These are phyloP conservation scores for Dreissena rostriformis DNA, from an alignment of 1,140 invertebrate species.

Conservation along the genomic window DNA sequence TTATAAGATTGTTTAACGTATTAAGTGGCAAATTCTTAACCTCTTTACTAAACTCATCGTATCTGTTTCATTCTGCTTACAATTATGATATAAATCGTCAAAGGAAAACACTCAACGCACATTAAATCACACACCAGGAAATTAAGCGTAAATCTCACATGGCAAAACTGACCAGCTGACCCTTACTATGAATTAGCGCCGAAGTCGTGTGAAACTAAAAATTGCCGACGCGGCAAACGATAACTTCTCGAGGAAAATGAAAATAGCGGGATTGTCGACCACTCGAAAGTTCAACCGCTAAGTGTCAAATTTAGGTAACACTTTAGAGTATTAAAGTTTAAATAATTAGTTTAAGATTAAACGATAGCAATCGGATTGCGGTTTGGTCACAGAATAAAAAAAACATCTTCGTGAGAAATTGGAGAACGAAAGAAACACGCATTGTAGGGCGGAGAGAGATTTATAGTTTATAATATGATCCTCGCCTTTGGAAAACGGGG, in stretches of 20 bases:
- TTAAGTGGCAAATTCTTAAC: too few relatives aligned
- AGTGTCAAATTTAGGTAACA: constrained; percentile 3
- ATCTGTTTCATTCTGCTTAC: not conserved
- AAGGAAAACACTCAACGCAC: not conserved
- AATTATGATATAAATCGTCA: not conserved
- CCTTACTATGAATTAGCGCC: not conserved
- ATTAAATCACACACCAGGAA: not conserved
- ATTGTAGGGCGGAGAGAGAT: too few relatives aligned
- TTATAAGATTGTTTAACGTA: not conserved
- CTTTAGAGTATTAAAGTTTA: not conserved
- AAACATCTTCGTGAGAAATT: too few relatives aligned
- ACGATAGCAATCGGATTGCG: not conserved
- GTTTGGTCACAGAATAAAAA: not conserved
- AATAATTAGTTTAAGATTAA: constrained; percentile 9
- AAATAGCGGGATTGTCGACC: not conserved
- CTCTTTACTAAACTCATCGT: not conserved
- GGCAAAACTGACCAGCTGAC: constrained; percentile 35
- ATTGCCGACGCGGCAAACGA: not conserved
- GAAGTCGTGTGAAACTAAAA: constrained; percentile 10
- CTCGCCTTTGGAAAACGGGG: too few relatives aligned
- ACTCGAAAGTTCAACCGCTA: not conserved
- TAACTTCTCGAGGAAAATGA: not conserved
- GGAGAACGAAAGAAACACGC: too few relatives aligned
- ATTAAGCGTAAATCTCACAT: not conserved
- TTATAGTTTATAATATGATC: too few relatives aligned